A percentile compares a stretch with the other conserved stretches of the same genome.
phyloP scores from a whole-genome alignment of 1,140 invertebrate genomes.

The Penaeus japonicus region DNA sequence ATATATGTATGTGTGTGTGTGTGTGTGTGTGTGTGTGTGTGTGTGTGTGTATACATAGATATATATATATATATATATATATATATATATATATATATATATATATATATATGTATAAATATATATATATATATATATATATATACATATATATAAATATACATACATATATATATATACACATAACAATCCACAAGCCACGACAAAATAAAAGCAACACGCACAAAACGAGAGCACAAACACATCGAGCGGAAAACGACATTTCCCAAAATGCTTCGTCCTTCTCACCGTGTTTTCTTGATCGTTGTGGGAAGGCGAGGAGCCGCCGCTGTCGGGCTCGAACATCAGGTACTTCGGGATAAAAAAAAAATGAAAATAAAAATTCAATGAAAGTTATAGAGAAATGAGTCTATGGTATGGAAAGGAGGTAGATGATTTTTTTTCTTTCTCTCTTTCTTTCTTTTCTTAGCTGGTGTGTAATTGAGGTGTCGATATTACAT shows the following conservation, averaged over 20 bases:
- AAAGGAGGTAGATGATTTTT: too few species aligned
- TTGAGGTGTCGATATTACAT: too few species aligned
- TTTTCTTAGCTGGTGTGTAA: too few species aligned
- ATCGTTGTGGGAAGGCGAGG: conserved; percentile 39
- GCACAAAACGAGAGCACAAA: not conserved
- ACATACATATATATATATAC: not conserved
- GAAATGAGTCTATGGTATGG: too few species aligned
- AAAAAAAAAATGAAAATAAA: not conserved
- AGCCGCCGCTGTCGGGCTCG: conserved; percentile 39
- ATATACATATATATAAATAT: not conserved
- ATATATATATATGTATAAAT: not conserved
- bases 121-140: not conserved
- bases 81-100: too few species aligned
- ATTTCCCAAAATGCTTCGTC: too few species aligned
- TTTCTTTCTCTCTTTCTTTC: too few species aligned
- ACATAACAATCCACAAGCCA: not conserved
- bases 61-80: too few species aligned
- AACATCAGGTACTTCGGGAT: conserved; percentile 37
- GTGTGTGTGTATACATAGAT: too few species aligned
- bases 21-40: too few species aligned
- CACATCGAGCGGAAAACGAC: not conserved
- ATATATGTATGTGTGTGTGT: too few species aligned
- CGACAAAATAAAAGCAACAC: not conserved
- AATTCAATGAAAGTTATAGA: not conserved
- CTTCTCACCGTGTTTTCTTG: conserved; percentile 49